Base-by-base conservation (phyloP, 2,113 vertebrate species). In the Lipophrys pholis region DNA sequence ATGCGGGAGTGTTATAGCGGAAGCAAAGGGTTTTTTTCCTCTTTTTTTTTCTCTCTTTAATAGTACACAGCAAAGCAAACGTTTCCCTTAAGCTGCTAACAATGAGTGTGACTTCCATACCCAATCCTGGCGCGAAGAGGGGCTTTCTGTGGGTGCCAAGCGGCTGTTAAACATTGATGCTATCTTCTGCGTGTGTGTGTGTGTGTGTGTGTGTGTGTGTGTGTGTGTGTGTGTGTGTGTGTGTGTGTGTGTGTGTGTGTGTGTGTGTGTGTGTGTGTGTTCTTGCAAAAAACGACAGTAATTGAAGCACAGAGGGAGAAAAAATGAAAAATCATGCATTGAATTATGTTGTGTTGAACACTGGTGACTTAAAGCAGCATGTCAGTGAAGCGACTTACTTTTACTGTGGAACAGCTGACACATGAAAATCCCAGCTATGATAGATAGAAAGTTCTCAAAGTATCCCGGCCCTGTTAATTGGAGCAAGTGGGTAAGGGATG, bases 141-240 rank as follows among this genome's bases (percentile, higher is more conserved):
- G 65, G 68, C 66, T 78, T 73, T 83, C 69, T 76, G 69, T 69
- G 30, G 73, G 82, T 87, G 80, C 87, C 80, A 83, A 82, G 87
- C 73, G 49, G 64, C 89, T 84, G 85, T 88, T 85, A 90, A 91
- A 89, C 86, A 89, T 85, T 83, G 89, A 91, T 87, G 77, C 73
- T 81, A 85, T 93, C 89, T 84, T 73, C 65, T 64, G 76, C 83
- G 66, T 66, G 77, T 48, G 73, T 81, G 73, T 38, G 58, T 73
- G 48, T 78, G 61, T 69, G 71, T 73, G 68, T 52, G 55, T 81
- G 70, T 83, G 21, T 64, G 76, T 82, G 66, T 69, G 77, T 48
- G 73, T 82, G 75, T 38, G 21, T 64, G 76, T 82, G 66, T 66
- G 77, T 45, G 73, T 81, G 75, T 4, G 21, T 4, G 21, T 4